These are phyloP conservation scores for Pheosia gnoma DNA, from an alignment of 2,888 invertebrate species.

Conservation along the genomic window DNA sequence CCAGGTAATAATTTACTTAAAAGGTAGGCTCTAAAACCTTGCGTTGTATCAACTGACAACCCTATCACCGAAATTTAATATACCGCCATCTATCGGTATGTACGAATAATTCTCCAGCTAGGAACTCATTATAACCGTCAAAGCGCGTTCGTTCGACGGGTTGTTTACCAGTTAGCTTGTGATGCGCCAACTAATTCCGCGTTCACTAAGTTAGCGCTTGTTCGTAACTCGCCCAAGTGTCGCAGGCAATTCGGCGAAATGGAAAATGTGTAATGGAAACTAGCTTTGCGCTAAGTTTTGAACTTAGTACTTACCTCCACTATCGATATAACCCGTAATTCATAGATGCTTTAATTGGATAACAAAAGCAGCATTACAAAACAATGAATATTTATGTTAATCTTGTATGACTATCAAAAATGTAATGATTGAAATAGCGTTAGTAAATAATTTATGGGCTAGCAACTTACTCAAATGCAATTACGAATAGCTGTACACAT, in stretches of 20 bases:
- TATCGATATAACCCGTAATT: too few relatives aligned
- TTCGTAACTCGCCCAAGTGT: slow-evolving; percentile 24
- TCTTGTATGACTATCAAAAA: too few relatives aligned
- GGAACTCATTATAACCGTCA: not conserved
- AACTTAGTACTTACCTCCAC: not conserved
- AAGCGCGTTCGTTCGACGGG: not conserved
- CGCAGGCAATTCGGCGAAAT: slow-evolving; percentile 20
- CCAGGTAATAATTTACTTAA: too few relatives aligned
- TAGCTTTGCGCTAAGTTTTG: slow-evolving; percentile 11
- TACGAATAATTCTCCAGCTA: not conserved
- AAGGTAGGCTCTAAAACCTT: too few relatives aligned
- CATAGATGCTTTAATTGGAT: too few relatives aligned
- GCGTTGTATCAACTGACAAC: not conserved
- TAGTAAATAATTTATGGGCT: too few relatives aligned
- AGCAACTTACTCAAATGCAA: too few relatives aligned
- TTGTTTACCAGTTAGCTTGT: slow-evolving; percentile 1
- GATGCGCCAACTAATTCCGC: slow-evolving; percentile 2
- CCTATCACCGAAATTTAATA: not conserved
- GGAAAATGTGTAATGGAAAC: slow-evolving; percentile 26
- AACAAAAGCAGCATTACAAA: too few relatives aligned
- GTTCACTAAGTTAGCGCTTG: not conserved
- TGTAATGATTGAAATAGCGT: too few relatives aligned
- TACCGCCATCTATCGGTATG: not conserved
- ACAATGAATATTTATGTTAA: too few relatives aligned
- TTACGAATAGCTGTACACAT: too few relatives aligned